These are phyloP conservation scores for Lucinisca nassula DNA, from an alignment of 2,888 invertebrate genomes.

Conservation along the genomic window DNA sequence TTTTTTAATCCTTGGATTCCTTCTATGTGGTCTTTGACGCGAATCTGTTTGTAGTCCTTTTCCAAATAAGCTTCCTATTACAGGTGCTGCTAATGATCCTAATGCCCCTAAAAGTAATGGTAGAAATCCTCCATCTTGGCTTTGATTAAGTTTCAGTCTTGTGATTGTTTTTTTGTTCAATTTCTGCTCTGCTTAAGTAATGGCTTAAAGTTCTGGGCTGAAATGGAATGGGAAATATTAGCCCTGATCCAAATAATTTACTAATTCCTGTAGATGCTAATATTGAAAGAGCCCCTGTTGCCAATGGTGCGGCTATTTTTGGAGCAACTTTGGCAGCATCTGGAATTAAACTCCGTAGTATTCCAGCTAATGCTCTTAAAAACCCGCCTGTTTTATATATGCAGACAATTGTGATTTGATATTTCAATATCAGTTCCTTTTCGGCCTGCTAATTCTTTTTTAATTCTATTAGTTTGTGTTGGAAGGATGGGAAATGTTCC, in stretches of 20 bases:
- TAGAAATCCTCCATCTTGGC: too few relatives aligned
- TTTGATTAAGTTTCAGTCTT: too few relatives aligned
- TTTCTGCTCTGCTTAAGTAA: too few relatives aligned
- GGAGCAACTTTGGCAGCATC: not conserved
- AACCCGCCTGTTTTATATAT: not conserved
- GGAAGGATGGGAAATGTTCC: not conserved
- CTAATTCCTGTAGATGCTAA: not conserved
- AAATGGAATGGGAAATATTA: too few relatives aligned
- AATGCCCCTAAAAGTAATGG: too few relatives aligned
- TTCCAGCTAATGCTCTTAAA: not conserved
- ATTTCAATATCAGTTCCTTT: not conserved
- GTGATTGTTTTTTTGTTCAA: too few relatives aligned
- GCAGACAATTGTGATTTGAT: not conserved
- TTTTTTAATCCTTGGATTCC: too few relatives aligned
- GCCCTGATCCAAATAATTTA: not conserved
- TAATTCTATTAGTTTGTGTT: not conserved
- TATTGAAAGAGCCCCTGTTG: not conserved
- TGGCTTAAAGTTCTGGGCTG: too few relatives aligned
- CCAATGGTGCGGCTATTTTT: not conserved
- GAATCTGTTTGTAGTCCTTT: too few relatives aligned
- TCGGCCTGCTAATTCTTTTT: not conserved
- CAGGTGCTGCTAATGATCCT: too few relatives aligned
- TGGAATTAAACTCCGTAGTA: not conserved
- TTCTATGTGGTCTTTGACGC: too few relatives aligned
- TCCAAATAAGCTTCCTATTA: too few relatives aligned